Percentiles rank a stretch among this genome's conserved stretches.
These are phyloP conservation scores for Venustoraphidia nigricollis DNA, from an alignment of 2,888 invertebrate species.

Conservation along the genomic window DNA sequence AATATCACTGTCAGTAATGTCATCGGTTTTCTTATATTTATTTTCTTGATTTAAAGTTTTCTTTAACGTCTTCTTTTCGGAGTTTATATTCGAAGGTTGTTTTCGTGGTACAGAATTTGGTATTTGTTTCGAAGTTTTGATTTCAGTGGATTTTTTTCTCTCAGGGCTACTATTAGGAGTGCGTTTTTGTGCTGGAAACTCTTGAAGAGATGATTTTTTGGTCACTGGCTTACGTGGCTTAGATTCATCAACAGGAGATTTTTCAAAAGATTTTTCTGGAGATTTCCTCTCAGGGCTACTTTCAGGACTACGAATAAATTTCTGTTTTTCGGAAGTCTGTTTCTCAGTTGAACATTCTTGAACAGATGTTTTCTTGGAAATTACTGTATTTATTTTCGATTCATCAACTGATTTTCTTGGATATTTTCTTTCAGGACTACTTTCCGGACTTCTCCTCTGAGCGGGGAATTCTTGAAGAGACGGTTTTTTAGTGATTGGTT, in stretches of 20 bases:
- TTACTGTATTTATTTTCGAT: not conserved
- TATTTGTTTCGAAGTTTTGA: not conserved
- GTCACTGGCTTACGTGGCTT: not conserved
- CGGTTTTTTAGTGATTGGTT: slow-evolving; percentile 3
- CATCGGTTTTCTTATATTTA: too few relatives aligned
- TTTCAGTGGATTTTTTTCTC: not conserved
- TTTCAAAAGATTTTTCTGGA: slow-evolving; percentile 4
- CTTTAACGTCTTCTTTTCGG: too few relatives aligned
- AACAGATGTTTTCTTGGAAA: slow-evolving; percentile 1
- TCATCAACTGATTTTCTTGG: not conserved
- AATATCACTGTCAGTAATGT: too few relatives aligned
- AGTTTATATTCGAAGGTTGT: slow-evolving; percentile 1
- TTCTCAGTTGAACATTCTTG: slow-evolving; percentile 6
- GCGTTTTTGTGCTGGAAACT: slow-evolving; percentile 7
- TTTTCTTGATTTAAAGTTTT: too few relatives aligned
- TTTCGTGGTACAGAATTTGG: slow-evolving; percentile 8
- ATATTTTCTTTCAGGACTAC: slow-evolving; percentile 8
- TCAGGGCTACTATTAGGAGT: slow-evolving; percentile 9
- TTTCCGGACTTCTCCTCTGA: slow-evolving; percentile 24
- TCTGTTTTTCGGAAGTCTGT: not conserved
- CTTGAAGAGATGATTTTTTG: slow-evolving; percentile 3
- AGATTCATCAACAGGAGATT: not conserved
- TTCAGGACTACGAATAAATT: not conserved
- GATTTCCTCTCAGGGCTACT: slow-evolving; percentile 5
- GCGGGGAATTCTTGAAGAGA: slow-evolving; percentile 19